Evolutionary conservation across 2,113 vertebrate species (phyloP).

Genomic region (Plecturocebus donacophilus): DNA sequence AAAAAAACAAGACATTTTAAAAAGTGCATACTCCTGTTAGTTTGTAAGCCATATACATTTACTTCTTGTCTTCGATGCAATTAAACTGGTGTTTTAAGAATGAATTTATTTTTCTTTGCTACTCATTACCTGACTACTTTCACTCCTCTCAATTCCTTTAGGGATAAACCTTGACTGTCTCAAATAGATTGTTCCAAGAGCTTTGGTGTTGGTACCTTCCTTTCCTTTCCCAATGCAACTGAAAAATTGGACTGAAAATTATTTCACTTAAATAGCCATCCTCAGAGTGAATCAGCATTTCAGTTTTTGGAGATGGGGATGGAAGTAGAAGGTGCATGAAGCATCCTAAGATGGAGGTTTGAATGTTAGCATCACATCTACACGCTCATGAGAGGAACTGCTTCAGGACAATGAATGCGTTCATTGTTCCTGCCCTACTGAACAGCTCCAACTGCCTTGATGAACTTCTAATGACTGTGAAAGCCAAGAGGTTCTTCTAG

Average conservation of each 20-base stretch:
- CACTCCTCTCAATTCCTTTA: neutral
- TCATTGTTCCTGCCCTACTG: neutral
- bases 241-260: neutral
- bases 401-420: neutral
- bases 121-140: neutral
- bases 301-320: neutral
- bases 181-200: neutral
- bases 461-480: neutral
- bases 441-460: neutral
- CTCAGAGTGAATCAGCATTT: neutral
- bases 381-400: neutral
- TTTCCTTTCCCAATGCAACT: neutral
- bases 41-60: neutral
- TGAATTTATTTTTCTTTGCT: neutral
- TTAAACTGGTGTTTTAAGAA: neutral
- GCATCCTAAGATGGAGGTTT: neutral
- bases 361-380: neutral
- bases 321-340: neutral
- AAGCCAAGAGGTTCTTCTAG: neutral
- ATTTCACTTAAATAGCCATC: neutral
- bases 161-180: neutral
- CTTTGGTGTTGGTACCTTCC: neutral
- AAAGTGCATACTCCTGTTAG: neutral
- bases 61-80: neutral
- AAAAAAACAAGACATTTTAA: neutral